A percentile compares a stretch with the other conserved stretches of the same genome.
Evolutionary conservation across 2,113 vertebrate genomes (phyloP).

Genomic region (Oriolus oriolus): DNA sequence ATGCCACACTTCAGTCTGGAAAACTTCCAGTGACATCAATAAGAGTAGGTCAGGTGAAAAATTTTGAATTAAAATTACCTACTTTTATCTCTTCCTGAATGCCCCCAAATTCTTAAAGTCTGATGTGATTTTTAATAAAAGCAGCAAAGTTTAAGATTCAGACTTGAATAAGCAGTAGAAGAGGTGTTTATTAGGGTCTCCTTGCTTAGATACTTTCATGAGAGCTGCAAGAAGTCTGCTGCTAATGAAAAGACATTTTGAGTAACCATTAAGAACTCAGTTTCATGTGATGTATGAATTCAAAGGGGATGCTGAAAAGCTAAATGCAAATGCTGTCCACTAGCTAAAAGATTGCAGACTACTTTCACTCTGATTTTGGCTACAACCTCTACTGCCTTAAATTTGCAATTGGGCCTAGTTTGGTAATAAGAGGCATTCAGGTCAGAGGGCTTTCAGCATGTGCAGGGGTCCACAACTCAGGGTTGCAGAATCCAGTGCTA

Average conservation of each 20-base stretch:
- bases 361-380: neutral
- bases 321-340: neutral
- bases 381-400: neutral
- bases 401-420: neutral
- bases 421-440: neutral
- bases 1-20: neutral
- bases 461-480: neutral
- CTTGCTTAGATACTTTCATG: neutral
- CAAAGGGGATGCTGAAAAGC: neutral
- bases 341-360: neutral
- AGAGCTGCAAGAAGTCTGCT: neutral
- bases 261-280: neutral
- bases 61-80: neutral
- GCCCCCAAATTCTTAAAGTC: neutral
- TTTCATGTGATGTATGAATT: neutral
- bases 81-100: neutral
- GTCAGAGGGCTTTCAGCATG: neutral
- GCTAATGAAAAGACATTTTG: neutral
- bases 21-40: neutral
- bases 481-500: neutral
- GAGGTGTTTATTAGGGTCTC: neutral
- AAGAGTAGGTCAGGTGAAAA: neutral
- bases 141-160: neutral
- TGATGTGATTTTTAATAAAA: neutral
- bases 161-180: neutral